Evolutionary conservation across 1,140 invertebrate species (phyloP), one percentile per base, ranked within the genome.

Genomic region (Micrasema longulum): DNA sequence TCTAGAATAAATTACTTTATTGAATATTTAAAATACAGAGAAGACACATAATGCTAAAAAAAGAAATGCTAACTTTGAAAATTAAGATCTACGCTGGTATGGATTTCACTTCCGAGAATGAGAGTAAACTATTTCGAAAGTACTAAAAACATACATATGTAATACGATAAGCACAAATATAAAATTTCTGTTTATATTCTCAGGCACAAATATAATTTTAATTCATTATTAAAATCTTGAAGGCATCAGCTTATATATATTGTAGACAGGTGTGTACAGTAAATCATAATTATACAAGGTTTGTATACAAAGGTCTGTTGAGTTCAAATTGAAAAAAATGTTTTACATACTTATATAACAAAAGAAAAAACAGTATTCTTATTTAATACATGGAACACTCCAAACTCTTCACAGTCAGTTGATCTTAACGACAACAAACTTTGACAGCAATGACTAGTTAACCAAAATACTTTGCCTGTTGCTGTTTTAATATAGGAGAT

Each of bases 1-100:
- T 63, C 74, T 76, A 76, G 48, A 76, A 76, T 76, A 76, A 76
- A 76, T 76, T 76, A 76, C 43, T 67, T 71, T 72, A 71, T 70
- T 73, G 50, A 74, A 52, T 69, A 65, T 55, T 16, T 47, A 71
- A 75, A 69, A 41, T 64, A 47, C 14, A 68, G 55, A 68, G 55
- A 53, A 18, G 23, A 68, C 31, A 62, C 23, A 43, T 60, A 53
- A 36, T 45, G 63, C 57, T 65, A 73, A 45, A 50, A 50, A 45
- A 73, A 68, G 60, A 64, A 64, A 64, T 64, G 60, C 60, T 64
- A 64, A 26, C 36, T 35, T 57, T 9, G 45, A 64, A 64, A 38
- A 47, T 47, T 47, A 47, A 55, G 52, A 55, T 55, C 52, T 55
- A 55, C 2, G 26, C 7, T 4, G 26, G 26, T 31, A 7, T 31